Base-by-base conservation (phyloP, 2,888 invertebrate genomes). In the Rotaria magnacalcarata region DNA sequence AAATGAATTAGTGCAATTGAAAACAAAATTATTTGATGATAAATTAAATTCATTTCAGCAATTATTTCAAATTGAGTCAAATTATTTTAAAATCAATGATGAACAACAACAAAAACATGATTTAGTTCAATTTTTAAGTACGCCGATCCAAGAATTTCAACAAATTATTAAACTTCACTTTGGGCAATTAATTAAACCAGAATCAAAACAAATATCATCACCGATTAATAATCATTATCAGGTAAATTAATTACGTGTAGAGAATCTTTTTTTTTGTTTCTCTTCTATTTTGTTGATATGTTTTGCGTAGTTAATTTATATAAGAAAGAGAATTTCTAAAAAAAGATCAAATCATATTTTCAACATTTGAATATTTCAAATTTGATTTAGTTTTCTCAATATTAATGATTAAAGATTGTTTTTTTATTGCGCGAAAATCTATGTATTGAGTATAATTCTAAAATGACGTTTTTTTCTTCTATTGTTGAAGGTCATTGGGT, bases 1-100 rank as follows among this genome's bases (percentile, higher is more conserved):
- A 67, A 67, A 67, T 67, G 67, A 67, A 67, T 67, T 67, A 67
- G 16, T 67, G 34, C 16, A 67, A 67, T 67, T 67, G 11, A 67
- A 67, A 67, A 67, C 3, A 5, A 67, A 67, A 41, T 41, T 67
- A 41, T 67, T 67, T 19, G 67, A 67, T 67, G 34, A 67, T 19
- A 67, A 67, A 67, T 19, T 67, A 19, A 14, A 67, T 19, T 19
- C 67, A 41, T 67, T 34, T 67, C 67, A 67, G 8, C 27, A 67
- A 67, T 41, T 67, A 34, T 67, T 67, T 41, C 67, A 67, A 67
- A 1, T 16, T 16, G 67, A 67, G 5, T 27, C 27, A 34, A 67
- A 2, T 10, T 5, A 67, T 27, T 24, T 24, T 7, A 27, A 67
- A 34, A 7, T 16, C 2, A 67, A 27, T 41, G 27, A 34, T 19